Base-by-base conservation (phyloP, 2,113 vertebrate species). In the Vulpes ferrilata region DNA sequence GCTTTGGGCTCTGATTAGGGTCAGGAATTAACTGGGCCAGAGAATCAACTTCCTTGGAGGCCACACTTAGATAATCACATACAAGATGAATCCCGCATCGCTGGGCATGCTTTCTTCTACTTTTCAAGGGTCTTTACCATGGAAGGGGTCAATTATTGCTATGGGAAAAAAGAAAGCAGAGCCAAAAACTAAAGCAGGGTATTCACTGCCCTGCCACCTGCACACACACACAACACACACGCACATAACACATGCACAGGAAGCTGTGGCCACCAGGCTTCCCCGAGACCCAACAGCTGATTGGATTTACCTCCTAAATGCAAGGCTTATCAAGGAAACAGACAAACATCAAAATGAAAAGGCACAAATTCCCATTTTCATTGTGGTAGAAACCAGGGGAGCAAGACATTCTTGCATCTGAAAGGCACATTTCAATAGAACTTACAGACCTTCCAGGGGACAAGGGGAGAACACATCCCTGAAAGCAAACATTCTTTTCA, bases 101-200 rank as follows among this genome's bases (percentile, higher is more conserved):
- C 71, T 81, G 73, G 0, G 22, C 27, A 8, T 4, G 23, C 19
- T 67, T 78, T 67, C 60, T 83, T 84, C 76, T 86, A 89, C 85
- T 82, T 96, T 80, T 38, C 79, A n/a, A 85, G 71, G 65, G 69
- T 79, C 80, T 92, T 97, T 85, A 88, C 84, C 76, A 79, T 82
- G 81, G n/a, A 96, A 98, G n/a, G 59, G 95, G 96, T 35, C 84
- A 95, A 90, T 88, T 76, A 82, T n/a, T 87, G 94, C 96, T 81
- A 74, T 71, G 88, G 85, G 88, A 97, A 93, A 84, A 94, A 85
- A 96, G 93, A 88, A 96, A 96, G 57, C 73, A 94, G 97, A 87
- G 76, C 90, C 93, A 88, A 83, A 95, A 97, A 92, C 90, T 59
- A 87, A 96, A 86, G 81, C 53, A 62, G 23, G 53, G 7, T 57